Evolutionary conservation across 2,888 invertebrate species (phyloP), one percentile per base, ranked within the genome.

Genomic region (Steromphala cineraria): DNA sequence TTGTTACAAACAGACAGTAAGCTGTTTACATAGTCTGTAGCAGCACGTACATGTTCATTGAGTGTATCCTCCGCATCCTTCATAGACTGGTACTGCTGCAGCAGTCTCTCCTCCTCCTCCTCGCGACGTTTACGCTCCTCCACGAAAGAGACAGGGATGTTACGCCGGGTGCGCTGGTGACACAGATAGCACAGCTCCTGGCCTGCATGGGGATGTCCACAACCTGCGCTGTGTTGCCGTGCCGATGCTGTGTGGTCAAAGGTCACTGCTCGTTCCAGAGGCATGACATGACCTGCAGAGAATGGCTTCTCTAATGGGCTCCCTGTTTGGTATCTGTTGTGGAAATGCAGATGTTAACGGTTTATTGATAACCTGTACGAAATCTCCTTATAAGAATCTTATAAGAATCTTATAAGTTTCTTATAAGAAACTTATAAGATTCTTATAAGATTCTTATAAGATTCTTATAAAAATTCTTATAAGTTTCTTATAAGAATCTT

Each of bases 141-240:
- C 0, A 89, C 81, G 76, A 93, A 93, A 15, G 91, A 91, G 19
- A 93, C 91, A 0, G 93, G 93, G 28, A 93, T 85, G 84, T 93
- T 93, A n/a, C 92, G 85, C 7, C 91, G 85, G 2, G 89, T 88
- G n/a, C 93, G 84, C 86, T 93, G 93, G 85, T 93, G 93, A 83
- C 93, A 93, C 55, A 93, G 87, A 82, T 93, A 93, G 86, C 93
- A 93, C 78, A 93, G 85, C 86, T 93, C 93, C 85, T 93, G 93
- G 0, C 93, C 93, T n/a, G 93, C 92, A 76, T 90, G 90, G 21
- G 90, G 85, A 82, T 93, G 93, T 8, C 90, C 91, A 85, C 92
- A 92, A 15, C 40, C n/a, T 40, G 71, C 71, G n/a, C 71, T 71
- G 71, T 71, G 71, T 80, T 80, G 21, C 74, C 78, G 55, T 52